Base-by-base conservation (phyloP, 2,888 invertebrate genomes). In the Lathronympha strigana region DNA sequence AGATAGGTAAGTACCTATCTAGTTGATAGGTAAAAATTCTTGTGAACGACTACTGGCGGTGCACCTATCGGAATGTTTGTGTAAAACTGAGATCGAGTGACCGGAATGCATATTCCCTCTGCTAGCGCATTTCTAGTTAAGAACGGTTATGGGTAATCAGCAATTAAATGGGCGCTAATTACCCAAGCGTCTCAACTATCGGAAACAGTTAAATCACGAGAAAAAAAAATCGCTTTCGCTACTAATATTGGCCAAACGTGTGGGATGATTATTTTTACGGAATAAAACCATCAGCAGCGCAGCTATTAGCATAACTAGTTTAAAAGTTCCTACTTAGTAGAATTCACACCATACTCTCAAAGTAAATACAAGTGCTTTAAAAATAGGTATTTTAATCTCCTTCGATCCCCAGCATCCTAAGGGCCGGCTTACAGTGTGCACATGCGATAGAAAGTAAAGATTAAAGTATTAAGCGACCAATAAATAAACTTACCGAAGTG, bases 401-500 rank as follows among this genome's bases (percentile, higher is more conserved):
- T 33, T 50, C 50, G 58, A 60, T 60, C 62, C 57, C 58, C 66
- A 67, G 68, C 71, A 74, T 77, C 76, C 71, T 70, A 67, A 55
- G 40, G 64, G 47, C 62, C 61, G 43, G n/a, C 55, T 58, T 38
- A 57, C 49, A 55, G 54, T 54, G 71, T 71, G 68, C 61, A 70
- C 63, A 70, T 69, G 67, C 70, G 69, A 70, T 73, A 64, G 68
- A 74, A 76, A 76, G 73, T 71, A 72, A 75, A 75, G 74, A 74
- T 71, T 72, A 69, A 61, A 73, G 66, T 61, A 70, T 68, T 68
- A 67, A 76, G 75, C 74, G 74, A 75, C 73, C 74, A 76, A 73
- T 69, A 76, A 80, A 78, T 82, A 82, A 84, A 88, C 91, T 90
- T 82, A 91, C 91, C 84, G 86, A 80, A 86, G 82, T 81, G 82